These are phyloP conservation scores for Eristalinus aeneus DNA, from an alignment of 2,888 invertebrate species.

Conservation along the genomic window DNA sequence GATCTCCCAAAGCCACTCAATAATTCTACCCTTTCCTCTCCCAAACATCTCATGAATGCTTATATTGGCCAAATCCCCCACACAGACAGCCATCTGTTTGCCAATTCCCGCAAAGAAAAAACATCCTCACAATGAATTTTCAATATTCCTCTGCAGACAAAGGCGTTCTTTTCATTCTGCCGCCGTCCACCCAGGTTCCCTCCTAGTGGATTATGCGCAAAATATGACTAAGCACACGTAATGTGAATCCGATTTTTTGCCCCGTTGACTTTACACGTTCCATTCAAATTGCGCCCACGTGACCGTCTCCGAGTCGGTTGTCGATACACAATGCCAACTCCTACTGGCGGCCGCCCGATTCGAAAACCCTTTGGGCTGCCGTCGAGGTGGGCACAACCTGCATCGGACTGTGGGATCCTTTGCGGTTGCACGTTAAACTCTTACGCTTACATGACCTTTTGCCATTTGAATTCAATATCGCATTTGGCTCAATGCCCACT, in stretches of 20 bases:
- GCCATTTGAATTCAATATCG: constrained; percentile 42
- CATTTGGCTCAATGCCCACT: constrained; percentile 57
- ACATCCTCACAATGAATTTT: background rate
- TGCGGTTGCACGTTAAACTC: constrained; percentile 5
- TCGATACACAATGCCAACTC: background rate
- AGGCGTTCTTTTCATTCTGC: background rate
- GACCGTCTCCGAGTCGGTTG: background rate
- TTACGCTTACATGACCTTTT: constrained; percentile 58
- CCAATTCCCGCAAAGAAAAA: background rate
- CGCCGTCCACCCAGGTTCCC: background rate
- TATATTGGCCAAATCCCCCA: background rate
- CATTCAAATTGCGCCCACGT: constrained; percentile 33
- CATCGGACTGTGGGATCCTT: background rate
- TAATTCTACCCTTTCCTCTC: background rate
- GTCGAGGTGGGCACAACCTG: constrained; percentile 13
- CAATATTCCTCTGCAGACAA: background rate
- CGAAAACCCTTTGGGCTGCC: constrained; percentile 1
- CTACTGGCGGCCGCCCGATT: background rate
- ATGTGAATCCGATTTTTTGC: constrained; percentile 50
- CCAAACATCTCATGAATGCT: background rate
- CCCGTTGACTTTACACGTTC: constrained; percentile 42
- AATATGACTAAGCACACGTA: constrained; percentile 30
- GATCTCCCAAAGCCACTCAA: too few species aligned
- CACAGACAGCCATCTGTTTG: background rate
- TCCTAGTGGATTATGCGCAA: constrained; percentile 31